Base-by-base conservation (phyloP, 2,113 vertebrate species). In the Boleophthalmus pectinirostris region DNA sequence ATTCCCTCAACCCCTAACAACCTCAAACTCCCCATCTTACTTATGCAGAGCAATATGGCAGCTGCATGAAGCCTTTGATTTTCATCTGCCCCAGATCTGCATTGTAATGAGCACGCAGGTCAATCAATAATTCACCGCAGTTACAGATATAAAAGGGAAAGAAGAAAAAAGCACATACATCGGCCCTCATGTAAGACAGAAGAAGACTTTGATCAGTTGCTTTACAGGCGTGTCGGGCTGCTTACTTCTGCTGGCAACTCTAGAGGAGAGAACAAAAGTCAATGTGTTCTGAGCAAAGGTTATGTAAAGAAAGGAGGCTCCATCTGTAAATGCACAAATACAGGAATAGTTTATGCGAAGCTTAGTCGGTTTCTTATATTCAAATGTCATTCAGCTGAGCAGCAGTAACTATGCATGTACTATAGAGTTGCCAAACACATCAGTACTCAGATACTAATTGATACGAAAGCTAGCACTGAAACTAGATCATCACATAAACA, bases 81-180 rank as follows among this genome's bases (percentile, higher is more conserved):
- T 58, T 90, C 85, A 86, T 90, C 89, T 90, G 85, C 84, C 67
- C 92, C 83, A 92, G 91, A 91, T 94, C 93, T 92, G 90, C 93
- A 89, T 87, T 85, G 88, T 94, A 90, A 90, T 82, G 91, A 95
- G 94, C 89, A 85, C 85, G 92, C 91, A 90, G 93, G 91, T 91
- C 91, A 92, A 95, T 97, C 95, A 93, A 93, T 96, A 95, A 96
- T 96, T 94, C 93, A 95, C 79, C 54, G 85, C 88, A 84, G 79
- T 91, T 79, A 89, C 91, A 93, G 88, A 93, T 91, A 72, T 77
- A 67, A 73, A 75, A 69, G 81, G 68, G 45, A 46, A 70, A 64
- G 20, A 29, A 49, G 57, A 51, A 23, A 25, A 38, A 76, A 87
- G 81, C 77, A 58, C 60, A 54, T 54, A 90, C 87, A 94, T 91